A percentile compares a stretch with the other conserved stretches of the same genome.
phyloP scores from a whole-genome alignment of 2,797 vertebrate genomes.

The Centroberyx gerrardi region DNA sequence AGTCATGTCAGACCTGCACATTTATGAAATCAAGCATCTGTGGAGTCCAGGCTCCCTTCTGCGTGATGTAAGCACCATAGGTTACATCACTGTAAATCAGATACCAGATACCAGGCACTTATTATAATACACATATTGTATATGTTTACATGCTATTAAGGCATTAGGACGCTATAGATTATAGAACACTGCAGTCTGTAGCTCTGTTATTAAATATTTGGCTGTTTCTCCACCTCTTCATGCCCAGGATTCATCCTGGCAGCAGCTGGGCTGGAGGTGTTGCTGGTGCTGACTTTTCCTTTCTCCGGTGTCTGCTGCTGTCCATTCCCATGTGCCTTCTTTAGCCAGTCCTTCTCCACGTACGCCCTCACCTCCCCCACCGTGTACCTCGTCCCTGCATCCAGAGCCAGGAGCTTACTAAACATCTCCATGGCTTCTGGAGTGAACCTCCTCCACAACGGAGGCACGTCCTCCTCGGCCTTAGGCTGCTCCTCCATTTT shows the following conservation, averaged over 20 bases:
- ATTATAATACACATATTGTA: not conserved
- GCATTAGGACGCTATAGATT: not conserved
- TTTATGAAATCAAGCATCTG: no score
- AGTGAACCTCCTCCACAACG: conserved; percentile 86
- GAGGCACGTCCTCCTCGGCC: conserved; percentile 72
- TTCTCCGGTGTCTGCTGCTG: conserved; percentile 41
- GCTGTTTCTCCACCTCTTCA: not conserved
- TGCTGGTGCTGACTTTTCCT: conserved; percentile 26
- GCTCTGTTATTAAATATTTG: not conserved
- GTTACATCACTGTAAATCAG: conserved; percentile 18
- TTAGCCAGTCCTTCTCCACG: conserved; percentile 85
- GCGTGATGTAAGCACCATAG: conserved; percentile 3
- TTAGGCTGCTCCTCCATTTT: conserved; percentile 39
- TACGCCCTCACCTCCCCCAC: conserved; percentile 80
- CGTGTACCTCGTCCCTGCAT: conserved; percentile 73
- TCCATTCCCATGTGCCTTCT: conserved; percentile 33
- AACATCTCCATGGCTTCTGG: conserved; percentile 87
- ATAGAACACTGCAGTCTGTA: not conserved
- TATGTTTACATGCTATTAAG: not conserved
- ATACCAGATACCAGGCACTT: not conserved
- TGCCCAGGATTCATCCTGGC: conserved; percentile 22
- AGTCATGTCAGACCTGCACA: not conserved
- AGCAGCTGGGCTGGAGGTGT: conserved; percentile 33
- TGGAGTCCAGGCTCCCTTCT: not conserved
- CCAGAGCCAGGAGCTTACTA: conserved; percentile 79